Evolutionary conservation across 2,797 vertebrate species (phyloP).

Genomic region (Argyrosomus regius): DNA sequence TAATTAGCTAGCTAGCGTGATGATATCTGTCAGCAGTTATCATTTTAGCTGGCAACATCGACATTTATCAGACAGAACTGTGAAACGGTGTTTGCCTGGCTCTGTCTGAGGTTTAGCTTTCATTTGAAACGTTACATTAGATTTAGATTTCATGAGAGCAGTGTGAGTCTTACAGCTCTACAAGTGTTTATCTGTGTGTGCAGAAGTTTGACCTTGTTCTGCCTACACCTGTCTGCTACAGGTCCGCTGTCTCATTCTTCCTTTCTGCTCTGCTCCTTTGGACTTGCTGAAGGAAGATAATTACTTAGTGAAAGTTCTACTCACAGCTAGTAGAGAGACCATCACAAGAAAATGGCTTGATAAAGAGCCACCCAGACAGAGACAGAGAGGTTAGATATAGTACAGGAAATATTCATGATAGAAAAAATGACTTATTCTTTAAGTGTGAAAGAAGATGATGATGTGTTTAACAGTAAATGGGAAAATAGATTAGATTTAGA

Average conservation of each 20-base stretch:
- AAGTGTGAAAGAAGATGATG: no score
- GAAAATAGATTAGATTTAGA: no score
- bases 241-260: not conserved
- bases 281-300: not conserved
- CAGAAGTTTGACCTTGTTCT: slow-evolving; percentile 17
- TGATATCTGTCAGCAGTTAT: not conserved
- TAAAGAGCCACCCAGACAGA: no score
- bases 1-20: not conserved
- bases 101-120: not conserved
- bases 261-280: not conserved
- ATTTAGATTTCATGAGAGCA: slow-evolving; percentile 5
- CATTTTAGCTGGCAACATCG: not conserved
- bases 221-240: slow-evolving; percentile 8
- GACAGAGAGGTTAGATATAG: no score
- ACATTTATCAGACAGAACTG: not conserved
- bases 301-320: no score
- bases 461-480: no score
- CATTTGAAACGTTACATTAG: not conserved
- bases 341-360: no score
- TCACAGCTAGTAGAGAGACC: no score
- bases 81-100: not conserved
- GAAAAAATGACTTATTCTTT: no score
- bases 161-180: not conserved
- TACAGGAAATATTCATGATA: no score
- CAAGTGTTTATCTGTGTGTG: not conserved